Percentiles rank a stretch among this genome's conserved stretches.
Conservation (phyloP, 2,797 vertebrate genomes). For the Acrossocheilus fasciatus region DNA sequence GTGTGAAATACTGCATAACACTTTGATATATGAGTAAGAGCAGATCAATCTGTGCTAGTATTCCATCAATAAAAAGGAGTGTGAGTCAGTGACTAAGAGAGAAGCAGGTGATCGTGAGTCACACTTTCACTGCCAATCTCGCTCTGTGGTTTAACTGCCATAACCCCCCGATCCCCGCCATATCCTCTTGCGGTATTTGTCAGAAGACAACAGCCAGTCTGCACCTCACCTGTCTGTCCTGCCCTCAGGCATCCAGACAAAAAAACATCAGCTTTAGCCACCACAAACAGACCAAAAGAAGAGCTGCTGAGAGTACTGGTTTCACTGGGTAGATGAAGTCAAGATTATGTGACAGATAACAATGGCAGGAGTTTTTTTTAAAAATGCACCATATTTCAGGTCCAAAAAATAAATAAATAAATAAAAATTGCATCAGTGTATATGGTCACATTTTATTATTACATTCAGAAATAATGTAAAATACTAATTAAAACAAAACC, state of each 20-base stretch:
- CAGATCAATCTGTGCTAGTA: constrained; percentile 9
- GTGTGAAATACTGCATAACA: not conserved
- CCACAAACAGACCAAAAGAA: constrained; percentile 22
- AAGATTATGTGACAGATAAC: not conserved
- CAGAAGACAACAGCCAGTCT: constrained; percentile 23
- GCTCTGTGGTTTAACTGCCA: constrained; percentile 14
- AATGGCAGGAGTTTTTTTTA: no score
- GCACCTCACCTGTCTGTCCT: constrained; percentile 44
- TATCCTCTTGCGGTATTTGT: constrained; percentile 32
- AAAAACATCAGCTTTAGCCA: constrained; percentile 38
- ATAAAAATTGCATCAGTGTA: no score
- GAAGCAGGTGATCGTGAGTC: constrained; percentile 41
- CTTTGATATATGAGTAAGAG: not conserved
- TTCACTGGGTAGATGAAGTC: not conserved
- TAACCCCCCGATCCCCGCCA: constrained; percentile 15
- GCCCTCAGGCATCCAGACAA: constrained; percentile 24
- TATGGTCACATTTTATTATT: no score
- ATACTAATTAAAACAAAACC: no score
- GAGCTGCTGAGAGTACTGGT: not conserved
- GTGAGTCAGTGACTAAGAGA: constrained; percentile 18
- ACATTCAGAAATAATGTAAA: no score
- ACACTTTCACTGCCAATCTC: constrained; percentile 24
- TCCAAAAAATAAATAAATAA: no score
- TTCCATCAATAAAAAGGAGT: constrained; percentile 36
- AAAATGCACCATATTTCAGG: no score